phyloP scores from a whole-genome alignment of 2,888 invertebrate genomes.

The Cephonodes hylas region DNA sequence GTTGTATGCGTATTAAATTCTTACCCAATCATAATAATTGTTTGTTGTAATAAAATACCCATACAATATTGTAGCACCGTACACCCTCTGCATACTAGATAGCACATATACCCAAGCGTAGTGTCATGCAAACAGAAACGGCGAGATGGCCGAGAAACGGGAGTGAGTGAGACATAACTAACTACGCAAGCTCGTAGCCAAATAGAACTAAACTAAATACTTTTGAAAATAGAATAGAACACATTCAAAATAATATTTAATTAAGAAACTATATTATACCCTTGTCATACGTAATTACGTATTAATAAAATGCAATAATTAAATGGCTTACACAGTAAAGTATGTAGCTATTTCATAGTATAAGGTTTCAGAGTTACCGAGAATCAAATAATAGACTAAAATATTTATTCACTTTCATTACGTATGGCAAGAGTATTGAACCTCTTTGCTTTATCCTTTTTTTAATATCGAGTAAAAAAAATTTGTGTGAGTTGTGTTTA shows the following conservation, averaged over 20 bases:
- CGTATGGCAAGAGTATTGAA: not conserved
- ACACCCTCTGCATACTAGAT: slow-evolving; percentile 30
- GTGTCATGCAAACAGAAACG: slow-evolving; percentile 55
- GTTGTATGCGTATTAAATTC: not conserved
- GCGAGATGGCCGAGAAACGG: slow-evolving; percentile 32
- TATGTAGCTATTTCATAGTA: too few relatives aligned
- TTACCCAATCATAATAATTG: not conserved
- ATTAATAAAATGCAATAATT: too few relatives aligned
- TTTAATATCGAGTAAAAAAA: not conserved
- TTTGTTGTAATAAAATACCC: slow-evolving; percentile 17
- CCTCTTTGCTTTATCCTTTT: not conserved
- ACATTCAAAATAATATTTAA: not conserved
- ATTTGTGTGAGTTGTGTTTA: not conserved
- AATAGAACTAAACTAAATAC: slow-evolving; percentile 15
- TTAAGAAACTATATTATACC: not conserved
- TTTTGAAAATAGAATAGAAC: not conserved
- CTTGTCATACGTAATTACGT: not conserved
- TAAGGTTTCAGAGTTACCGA: too few relatives aligned
- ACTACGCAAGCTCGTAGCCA: slow-evolving; percentile 40
- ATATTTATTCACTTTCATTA: too few relatives aligned
- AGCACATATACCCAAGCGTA: slow-evolving; percentile 60
- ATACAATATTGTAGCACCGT: slow-evolving; percentile 24
- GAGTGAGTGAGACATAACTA: slow-evolving; percentile 41
- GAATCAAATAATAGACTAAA: too few relatives aligned
- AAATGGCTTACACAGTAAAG: too few relatives aligned